Evolutionary conservation across 2,888 invertebrate genomes (phyloP).

Genomic region (Hypercompe scribonia): DNA sequence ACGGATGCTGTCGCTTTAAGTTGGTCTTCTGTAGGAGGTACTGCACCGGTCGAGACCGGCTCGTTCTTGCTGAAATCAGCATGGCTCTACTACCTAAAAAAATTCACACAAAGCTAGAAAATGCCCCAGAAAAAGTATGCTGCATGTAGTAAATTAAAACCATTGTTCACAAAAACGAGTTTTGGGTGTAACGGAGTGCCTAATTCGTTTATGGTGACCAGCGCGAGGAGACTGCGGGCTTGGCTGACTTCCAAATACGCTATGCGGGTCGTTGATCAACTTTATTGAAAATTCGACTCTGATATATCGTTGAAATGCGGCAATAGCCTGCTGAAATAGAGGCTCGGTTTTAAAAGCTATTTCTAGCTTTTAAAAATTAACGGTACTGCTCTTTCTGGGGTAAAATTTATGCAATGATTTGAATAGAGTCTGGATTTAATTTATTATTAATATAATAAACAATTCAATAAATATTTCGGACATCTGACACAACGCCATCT

Average conservation of each 20-base stretch:
- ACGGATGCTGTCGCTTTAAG: too few relatives aligned
- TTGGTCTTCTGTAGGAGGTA: too few relatives aligned
- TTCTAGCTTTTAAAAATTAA: neutral
- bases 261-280: slow-evolving; percentile 22
- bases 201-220: slow-evolving; percentile 13
- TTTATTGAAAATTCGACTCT: slow-evolving; percentile 15
- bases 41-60: too few relatives aligned
- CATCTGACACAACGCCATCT: too few relatives aligned
- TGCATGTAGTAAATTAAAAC: neutral
- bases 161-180: neutral
- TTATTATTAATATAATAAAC: too few relatives aligned
- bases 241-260: slow-evolving; percentile 17
- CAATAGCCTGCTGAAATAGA: neutral
- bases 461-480: too few relatives aligned
- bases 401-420: neutral
- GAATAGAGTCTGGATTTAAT: neutral
- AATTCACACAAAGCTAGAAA: too few relatives aligned
- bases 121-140: neutral
- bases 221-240: slow-evolving; percentile 15
- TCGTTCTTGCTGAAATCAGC: too few relatives aligned
- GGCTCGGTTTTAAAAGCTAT: neutral
- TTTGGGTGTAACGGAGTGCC: slow-evolving; percentile 1
- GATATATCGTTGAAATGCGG: slow-evolving; percentile 7
- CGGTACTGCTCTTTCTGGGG: neutral
- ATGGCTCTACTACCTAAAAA: too few relatives aligned